phyloP scores from a whole-genome alignment of 1,140 invertebrate genomes.

The Drosophila parvula region DNA sequence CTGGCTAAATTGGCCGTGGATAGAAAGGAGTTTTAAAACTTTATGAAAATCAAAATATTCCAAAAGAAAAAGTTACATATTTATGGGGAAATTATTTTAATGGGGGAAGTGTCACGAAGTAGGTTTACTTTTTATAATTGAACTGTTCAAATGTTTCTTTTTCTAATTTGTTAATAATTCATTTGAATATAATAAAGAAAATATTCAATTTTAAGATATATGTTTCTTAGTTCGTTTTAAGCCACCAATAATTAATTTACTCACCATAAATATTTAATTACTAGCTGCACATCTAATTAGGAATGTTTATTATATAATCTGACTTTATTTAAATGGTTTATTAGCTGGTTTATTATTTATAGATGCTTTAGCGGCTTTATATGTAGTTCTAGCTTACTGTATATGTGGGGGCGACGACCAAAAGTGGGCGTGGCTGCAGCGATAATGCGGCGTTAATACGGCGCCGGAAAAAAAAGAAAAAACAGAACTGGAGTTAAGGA shows the following conservation, averaged over 20 bases:
- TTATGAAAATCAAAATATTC: slow-evolving; percentile 8
- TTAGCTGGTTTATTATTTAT: neutral
- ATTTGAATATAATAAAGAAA: neutral
- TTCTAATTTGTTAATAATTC: neutral
- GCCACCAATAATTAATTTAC: neutral
- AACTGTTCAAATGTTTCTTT: neutral
- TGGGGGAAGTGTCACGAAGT: neutral
- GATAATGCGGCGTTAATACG: slow-evolving; percentile 57
- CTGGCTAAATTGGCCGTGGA: slow-evolving; percentile 13
- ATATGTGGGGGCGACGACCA: neutral
- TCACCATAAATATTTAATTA: neutral
- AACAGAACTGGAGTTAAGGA: neutral
- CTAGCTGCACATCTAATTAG: neutral
- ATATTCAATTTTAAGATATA: too few species aligned
- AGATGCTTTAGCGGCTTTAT: neutral
- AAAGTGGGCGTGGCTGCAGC: slow-evolving; percentile 50
- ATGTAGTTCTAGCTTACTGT: slow-evolving; percentile 5
- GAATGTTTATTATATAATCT: neutral
- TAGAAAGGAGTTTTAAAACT: neutral
- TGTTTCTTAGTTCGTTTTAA: neutral
- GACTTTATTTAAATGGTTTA: neutral
- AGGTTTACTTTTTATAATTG: neutral
- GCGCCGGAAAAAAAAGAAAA: slow-evolving; percentile 20
- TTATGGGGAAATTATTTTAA: neutral
- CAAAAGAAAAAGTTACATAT: neutral